A percentile compares a stretch with the other conserved stretches of the same genome.
Evolutionary conservation across 1,140 invertebrate species (phyloP).

Genomic region (Euura saliciscinereae): DNA sequence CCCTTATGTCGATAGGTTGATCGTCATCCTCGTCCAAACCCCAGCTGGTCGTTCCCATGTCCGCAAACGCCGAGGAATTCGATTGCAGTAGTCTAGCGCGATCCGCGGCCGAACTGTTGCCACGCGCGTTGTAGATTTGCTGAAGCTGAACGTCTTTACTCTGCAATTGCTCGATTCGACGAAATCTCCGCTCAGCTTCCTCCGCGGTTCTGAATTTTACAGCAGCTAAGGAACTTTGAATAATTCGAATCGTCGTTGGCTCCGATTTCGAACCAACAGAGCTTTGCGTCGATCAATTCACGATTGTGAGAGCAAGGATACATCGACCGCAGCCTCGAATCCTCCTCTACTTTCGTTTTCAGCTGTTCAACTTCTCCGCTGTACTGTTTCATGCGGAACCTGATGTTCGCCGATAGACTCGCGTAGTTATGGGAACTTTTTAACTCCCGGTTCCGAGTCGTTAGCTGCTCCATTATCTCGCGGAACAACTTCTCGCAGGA

Average conservation of each 20-base stretch:
- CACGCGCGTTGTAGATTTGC: constrained; percentile 59
- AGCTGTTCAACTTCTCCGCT: constrained; percentile 66
- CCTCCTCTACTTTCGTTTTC: constrained; percentile 62
- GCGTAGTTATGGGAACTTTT: constrained; percentile 62
- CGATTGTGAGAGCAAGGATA: constrained; percentile 51
- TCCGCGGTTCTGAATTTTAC: constrained; percentile 61
- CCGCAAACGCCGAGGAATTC: constrained; percentile 50
- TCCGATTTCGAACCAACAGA: too few relatives aligned
- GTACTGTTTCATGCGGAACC: constrained; percentile 68
- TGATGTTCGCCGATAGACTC: constrained; percentile 64
- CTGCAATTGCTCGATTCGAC: constrained; percentile 64
- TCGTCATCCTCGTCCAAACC: constrained; percentile 46
- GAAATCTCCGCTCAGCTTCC: constrained; percentile 66
- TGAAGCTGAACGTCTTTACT: constrained; percentile 65
- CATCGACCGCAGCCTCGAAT: constrained; percentile 57
- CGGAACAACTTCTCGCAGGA: constrained; percentile 69
- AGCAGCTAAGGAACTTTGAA: constrained; percentile 37
- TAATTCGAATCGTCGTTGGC: too few relatives aligned
- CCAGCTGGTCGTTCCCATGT: constrained; percentile 58
- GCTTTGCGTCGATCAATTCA: too few relatives aligned
- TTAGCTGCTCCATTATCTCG: constrained; percentile 68
- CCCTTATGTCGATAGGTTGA: constrained; percentile 39
- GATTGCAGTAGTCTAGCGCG: constrained; percentile 40
- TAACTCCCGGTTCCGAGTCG: constrained; percentile 59
- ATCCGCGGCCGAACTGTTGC: constrained; percentile 35